These are phyloP conservation scores for Epinephelus moara DNA, from an alignment of 2,113 vertebrate species.

Conservation along the genomic window DNA sequence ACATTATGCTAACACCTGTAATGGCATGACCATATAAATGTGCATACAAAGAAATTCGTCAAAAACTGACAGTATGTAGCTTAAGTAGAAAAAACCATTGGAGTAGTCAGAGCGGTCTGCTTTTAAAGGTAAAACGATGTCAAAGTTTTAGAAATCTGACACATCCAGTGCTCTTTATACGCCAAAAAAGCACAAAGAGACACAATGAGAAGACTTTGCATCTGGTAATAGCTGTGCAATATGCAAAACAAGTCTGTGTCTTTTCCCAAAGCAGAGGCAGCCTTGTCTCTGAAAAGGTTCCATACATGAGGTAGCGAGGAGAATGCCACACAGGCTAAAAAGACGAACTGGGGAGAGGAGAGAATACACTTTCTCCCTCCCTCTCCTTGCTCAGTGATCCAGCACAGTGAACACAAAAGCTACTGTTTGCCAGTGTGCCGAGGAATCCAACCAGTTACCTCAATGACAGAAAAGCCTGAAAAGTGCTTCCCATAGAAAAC, in stretches of 20 bases:
- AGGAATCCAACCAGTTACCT: slow-evolving; percentile 64
- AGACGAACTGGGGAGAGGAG: slow-evolving; percentile 67
- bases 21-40: no score
- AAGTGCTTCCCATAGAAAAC: slow-evolving; percentile 43
- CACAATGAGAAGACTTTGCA: slow-evolving; percentile 15
- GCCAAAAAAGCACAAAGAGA: slow-evolving; percentile 24
- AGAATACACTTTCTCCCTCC: slow-evolving; percentile 70
- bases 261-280: slow-evolving; percentile 52
- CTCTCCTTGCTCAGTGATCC: slow-evolving; percentile 80
- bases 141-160: neutral
- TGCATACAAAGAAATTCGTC: no score
- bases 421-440: slow-evolving; percentile 69
- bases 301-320: slow-evolving; percentile 77
- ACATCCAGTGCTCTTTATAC: neutral
- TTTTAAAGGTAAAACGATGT: neutral
- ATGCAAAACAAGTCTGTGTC: slow-evolving; percentile 42
- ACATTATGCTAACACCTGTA: no score
- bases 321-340: slow-evolving; percentile 71
- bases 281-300: slow-evolving; percentile 67
- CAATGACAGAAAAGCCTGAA: slow-evolving; percentile 38
- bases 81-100: no score
- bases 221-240: slow-evolving; percentile 26
- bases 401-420: slow-evolving; percentile 81
- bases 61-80: no score
- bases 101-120: no score